Evolutionary conservation across 1,140 invertebrate genomes (phyloP).

Genomic region (Drosophila ogumai): DNA sequence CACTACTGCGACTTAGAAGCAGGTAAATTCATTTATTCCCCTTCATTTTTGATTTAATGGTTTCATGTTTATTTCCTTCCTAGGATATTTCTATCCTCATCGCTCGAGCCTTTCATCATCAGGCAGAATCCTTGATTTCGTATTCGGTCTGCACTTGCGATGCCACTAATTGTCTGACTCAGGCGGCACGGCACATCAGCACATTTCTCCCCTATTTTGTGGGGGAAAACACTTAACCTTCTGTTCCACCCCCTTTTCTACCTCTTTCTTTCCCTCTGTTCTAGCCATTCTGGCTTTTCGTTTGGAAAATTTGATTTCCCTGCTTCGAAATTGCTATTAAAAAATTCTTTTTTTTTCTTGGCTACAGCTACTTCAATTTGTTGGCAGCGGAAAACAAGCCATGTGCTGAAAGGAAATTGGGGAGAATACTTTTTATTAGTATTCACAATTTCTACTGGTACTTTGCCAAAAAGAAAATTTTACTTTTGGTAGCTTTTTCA

Average conservation of each 20-base stretch:
- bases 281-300: slow-evolving; percentile 1
- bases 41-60: too few species aligned
- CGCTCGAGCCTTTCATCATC: background rate
- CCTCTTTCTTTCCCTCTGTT: background rate
- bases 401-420: slow-evolving; percentile 9
- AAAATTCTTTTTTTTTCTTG: background rate
- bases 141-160: slow-evolving; percentile 1
- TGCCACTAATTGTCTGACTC: slow-evolving; percentile 10
- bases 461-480: slow-evolving; percentile 9
- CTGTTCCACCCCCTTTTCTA: background rate
- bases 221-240: slow-evolving; percentile 6
- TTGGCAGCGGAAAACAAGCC: slow-evolving; percentile 5
- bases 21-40: background rate
- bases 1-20: background rate
- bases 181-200: background rate
- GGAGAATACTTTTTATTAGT: background rate
- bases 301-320: slow-evolving; percentile 19
- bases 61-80: background rate
- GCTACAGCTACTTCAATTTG: background rate
- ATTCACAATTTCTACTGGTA: slow-evolving; percentile 12
- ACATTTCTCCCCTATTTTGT: slow-evolving; percentile 8
- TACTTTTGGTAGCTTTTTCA: slow-evolving; percentile 4
- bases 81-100: slow-evolving; percentile 1
- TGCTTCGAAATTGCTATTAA: slow-evolving; percentile 12
- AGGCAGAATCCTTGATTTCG: slow-evolving; percentile 3